A percentile compares a stretch with the other conserved stretches of the same genome.
Conservation (phyloP, 2,113 vertebrate species). For the Hemiscyllium ocellatum region DNA sequence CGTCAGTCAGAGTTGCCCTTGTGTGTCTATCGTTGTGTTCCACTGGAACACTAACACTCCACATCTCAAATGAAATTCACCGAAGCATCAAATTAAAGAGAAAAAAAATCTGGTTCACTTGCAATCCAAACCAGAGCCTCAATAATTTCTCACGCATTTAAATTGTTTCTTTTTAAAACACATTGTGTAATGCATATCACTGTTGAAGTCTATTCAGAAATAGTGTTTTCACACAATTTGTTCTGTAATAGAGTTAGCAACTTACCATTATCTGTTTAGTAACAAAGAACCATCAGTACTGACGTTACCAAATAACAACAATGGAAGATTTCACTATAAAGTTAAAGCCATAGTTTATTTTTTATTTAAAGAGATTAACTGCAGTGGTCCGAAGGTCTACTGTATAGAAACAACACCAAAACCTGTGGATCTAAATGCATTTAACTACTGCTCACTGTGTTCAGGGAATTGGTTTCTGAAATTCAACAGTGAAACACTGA, state of each 20-base stretch:
- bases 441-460: background rate
- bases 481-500: background rate
- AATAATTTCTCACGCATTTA: background rate
- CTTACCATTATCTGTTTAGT: background rate
- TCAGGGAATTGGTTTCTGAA: background rate
- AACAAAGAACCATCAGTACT: background rate
- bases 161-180: background rate
- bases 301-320: background rate
- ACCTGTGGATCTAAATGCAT: background rate
- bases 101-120: background rate
- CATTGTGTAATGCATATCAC: background rate
- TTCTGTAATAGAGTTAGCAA: background rate
- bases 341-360: background rate
- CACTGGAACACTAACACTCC: background rate
- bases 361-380: background rate
- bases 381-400: background rate
- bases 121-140: background rate
- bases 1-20: background rate
- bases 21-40: background rate
- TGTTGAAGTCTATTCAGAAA: constrained; percentile 7
- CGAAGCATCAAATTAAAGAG: background rate
- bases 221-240: background rate
- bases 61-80: background rate
- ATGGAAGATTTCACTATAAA: background rate
- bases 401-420: background rate